Evolutionary conservation across 2,113 vertebrate genomes (phyloP).

Genomic region (Empidonax alnorum): DNA sequence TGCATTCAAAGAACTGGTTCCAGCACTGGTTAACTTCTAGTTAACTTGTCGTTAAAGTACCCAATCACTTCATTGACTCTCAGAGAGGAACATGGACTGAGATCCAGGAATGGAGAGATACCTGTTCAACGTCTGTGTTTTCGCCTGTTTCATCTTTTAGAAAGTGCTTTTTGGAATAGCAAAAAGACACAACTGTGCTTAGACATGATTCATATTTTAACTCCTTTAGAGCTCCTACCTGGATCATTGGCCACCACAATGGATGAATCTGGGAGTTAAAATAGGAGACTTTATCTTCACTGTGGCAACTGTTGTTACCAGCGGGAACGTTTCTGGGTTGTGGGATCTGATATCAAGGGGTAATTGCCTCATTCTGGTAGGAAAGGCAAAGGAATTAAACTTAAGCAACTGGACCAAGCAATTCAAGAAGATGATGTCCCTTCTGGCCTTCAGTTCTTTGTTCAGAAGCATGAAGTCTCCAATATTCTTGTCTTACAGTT

Average conservation of each 20-base stretch:
- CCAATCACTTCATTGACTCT: not conserved
- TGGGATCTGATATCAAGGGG: not conserved
- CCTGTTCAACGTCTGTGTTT: not conserved
- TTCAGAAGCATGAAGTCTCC: not conserved
- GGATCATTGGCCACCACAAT: not conserved
- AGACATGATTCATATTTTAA: accelerated
- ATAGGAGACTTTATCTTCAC: not conserved
- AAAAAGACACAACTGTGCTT: not conserved
- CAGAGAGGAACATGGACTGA: not conserved
- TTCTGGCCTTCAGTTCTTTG: not conserved
- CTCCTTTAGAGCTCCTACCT: not conserved
- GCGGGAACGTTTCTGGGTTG: not conserved
- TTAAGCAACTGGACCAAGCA: not conserved
- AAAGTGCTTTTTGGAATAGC: not conserved
- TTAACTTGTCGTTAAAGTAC: not conserved
- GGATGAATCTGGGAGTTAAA: not conserved
- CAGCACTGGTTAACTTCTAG: not conserved
- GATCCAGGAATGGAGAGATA: accelerated
- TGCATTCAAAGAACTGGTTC: not conserved
- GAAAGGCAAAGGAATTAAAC: not conserved
- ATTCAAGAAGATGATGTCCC: not conserved
- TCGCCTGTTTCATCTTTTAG: not conserved
- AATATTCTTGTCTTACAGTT: not conserved
- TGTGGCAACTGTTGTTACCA: not conserved
- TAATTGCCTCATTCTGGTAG: not conserved